Evolutionary conservation across 2,113 vertebrate species (phyloP).

Genomic region (Nibea coibor): DNA sequence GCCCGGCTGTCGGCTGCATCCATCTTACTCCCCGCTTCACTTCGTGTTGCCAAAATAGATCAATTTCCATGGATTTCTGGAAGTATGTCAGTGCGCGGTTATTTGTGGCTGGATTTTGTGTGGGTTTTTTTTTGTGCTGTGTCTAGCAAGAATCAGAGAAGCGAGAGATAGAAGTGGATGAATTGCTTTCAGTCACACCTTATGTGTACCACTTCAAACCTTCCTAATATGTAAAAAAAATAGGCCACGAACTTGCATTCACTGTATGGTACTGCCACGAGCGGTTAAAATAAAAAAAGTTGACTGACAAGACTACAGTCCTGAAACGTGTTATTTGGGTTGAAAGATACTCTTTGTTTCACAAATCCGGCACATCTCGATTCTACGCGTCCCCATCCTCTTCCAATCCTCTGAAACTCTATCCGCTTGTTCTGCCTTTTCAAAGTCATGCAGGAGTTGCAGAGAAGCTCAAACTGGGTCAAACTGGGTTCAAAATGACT

Average conservation of each 20-base stretch:
- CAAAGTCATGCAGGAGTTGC: constrained; percentile 30
- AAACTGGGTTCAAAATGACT: constrained; percentile 11
- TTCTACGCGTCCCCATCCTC: background rate
- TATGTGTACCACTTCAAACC: background rate
- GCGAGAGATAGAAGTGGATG: background rate
- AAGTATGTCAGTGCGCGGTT: background rate
- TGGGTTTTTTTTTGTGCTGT: background rate
- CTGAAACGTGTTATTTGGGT: constrained; percentile 14
- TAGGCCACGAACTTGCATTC: background rate
- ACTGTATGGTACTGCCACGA: background rate
- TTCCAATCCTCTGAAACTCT: constrained; percentile 21
- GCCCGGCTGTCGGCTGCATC: background rate
- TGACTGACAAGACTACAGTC: background rate
- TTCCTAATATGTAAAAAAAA: background rate
- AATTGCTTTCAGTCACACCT: constrained; percentile 16
- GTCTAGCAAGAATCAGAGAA: background rate
- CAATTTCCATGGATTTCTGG: constrained; percentile 5
- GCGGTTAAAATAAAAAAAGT: constrained; percentile 10
- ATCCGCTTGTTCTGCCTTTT: constrained; percentile 25
- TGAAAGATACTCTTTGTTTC: constrained; percentile 19
- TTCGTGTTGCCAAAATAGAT: background rate
- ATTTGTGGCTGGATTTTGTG: constrained; percentile 11
- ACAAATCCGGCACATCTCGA: constrained; percentile 33
- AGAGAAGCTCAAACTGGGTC: constrained; percentile 49
- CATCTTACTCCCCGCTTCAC: constrained; percentile 16